Evolutionary conservation across 2,888 invertebrate species (phyloP), one percentile per base, ranked within the genome.

Genomic region (Azorinus chamasolen): DNA sequence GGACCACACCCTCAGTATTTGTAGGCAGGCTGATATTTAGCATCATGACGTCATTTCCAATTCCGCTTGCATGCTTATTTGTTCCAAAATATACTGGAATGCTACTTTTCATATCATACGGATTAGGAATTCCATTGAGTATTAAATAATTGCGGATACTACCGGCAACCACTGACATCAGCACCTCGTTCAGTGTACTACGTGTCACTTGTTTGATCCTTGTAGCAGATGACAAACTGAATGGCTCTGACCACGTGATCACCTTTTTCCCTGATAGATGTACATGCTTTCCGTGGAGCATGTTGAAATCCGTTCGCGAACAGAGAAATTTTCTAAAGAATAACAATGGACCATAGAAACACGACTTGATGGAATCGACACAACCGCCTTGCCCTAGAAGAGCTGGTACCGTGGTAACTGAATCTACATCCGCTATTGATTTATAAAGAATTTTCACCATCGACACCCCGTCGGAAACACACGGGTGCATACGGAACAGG

Each of bases 1-100:
- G 95, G 27, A 95, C 94, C 43, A 94, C 94, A n/a, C 94, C 95
- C 87, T 95, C 95, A 1, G 94, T 94, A 80, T 94, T 94, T 48
- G 94, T 93, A 24, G 95, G 95, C 50, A 95, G 90, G 4, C 83
- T 72, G 4, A 93, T 68, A 18, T 90, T 88, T 32, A 92, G 76
- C 55, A 91, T 82, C 12, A 90, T 66, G 58, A 89, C 89, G 59
- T 89, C 70, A 70, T 87, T 87, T 12, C 85, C 79, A 18, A 79
- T 63, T 16, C 75, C 81, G 39, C 78, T 53, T 24, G 78, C 53
- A 27, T 61, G 50, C 25, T 65, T 65, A 43, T 83, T 75, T 20
- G 83, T 58, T 32, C 80, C 74, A 65, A 86, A 87, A 69, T 91
- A 90, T 3, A 92, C 87, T 10, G 92, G 90, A 48, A 93, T 83